Evolutionary conservation across 2,888 invertebrate species (phyloP).

Genomic region (Busseola fusca): DNA sequence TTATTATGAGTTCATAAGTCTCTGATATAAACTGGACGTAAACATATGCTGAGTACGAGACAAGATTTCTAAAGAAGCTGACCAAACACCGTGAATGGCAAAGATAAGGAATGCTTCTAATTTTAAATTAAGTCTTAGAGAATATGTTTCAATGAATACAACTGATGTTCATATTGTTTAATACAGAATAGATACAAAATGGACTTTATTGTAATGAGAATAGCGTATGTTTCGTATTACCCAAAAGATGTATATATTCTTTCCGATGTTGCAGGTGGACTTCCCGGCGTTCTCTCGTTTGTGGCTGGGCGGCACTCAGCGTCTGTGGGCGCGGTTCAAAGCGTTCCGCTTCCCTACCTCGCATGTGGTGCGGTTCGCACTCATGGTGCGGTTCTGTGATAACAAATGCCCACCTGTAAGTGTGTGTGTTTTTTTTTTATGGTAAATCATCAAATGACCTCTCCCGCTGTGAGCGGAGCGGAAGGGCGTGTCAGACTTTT

Average conservation of each 20-base stretch:
- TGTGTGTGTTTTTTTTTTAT: too few species aligned
- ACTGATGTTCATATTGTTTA: background rate
- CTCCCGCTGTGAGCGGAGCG: too few species aligned
- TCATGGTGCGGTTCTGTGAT: slow-evolving; percentile 95
- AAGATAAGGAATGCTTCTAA: background rate
- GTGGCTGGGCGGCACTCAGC: slow-evolving; percentile 76
- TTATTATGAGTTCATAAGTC: background rate
- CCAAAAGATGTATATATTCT: background rate
- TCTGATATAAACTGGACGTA: background rate
- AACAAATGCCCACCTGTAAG: slow-evolving; percentile 90
- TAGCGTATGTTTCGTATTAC: background rate
- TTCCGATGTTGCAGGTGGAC: slow-evolving; percentile 73
- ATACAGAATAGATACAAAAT: background rate
- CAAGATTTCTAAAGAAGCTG: background rate
- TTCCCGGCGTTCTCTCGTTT: slow-evolving; percentile 87
- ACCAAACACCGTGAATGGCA: background rate
- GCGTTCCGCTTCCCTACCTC: slow-evolving; percentile 96
- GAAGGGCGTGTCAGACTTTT: too few species aligned
- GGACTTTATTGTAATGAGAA: background rate
- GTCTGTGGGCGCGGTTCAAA: slow-evolving; percentile 91
- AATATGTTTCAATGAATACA: background rate
- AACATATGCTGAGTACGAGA: background rate
- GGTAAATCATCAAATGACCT: too few species aligned
- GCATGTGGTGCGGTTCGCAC: slow-evolving; percentile 94
- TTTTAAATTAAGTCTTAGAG: background rate